A percentile compares a stretch with the other conserved stretches of the same genome.
Conservation (phyloP, 2,888 invertebrate species). For the Mimachlamys varia region DNA sequence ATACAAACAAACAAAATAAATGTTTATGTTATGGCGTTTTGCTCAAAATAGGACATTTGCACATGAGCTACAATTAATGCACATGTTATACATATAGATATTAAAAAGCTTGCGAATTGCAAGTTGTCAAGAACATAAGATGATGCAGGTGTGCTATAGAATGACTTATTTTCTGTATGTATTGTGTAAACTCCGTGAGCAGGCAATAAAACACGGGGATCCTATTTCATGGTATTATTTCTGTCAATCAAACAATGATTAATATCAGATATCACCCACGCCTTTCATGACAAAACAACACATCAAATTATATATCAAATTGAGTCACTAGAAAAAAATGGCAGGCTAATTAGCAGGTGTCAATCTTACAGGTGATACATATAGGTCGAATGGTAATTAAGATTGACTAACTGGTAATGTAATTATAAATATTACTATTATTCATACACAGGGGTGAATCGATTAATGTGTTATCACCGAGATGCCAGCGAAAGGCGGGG, state of each 20-base stretch:
- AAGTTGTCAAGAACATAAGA: too few relatives aligned
- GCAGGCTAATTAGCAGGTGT: background rate
- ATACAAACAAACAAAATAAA: too few relatives aligned
- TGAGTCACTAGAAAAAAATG: background rate
- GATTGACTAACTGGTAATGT: background rate
- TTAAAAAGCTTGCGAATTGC: too few relatives aligned
- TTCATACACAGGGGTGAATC: background rate
- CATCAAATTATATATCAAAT: background rate
- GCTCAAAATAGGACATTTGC: too few relatives aligned
- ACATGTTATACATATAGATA: too few relatives aligned
- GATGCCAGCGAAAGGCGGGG: background rate
- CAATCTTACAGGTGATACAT: background rate
- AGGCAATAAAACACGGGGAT: background rate
- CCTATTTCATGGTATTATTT: background rate
- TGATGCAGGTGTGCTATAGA: too few relatives aligned
- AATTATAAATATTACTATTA: background rate
- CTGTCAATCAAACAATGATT: background rate
- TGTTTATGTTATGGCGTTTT: too few relatives aligned
- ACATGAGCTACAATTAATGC: too few relatives aligned
- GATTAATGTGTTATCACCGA: background rate
- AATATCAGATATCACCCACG: background rate
- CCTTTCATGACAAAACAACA: background rate
- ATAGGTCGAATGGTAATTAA: background rate
- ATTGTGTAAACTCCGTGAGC: too few relatives aligned
- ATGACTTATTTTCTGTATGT: too few relatives aligned